These are phyloP conservation scores for Xiphorhynchus erythropygius DNA, from an alignment of 2,797 vertebrate species.

Conservation along the genomic window DNA sequence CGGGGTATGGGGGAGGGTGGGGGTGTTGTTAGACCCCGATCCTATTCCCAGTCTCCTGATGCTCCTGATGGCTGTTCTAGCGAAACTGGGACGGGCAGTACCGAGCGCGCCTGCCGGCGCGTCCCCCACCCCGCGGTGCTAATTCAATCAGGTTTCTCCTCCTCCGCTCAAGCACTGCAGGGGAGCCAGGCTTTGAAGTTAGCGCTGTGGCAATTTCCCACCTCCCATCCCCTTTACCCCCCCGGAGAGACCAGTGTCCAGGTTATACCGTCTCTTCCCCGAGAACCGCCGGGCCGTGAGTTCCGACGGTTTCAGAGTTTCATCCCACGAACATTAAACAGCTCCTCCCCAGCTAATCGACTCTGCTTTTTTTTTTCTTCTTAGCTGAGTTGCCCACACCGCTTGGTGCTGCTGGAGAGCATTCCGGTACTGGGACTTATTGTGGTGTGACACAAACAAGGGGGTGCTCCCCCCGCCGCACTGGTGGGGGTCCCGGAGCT, in stretches of 20 bases:
- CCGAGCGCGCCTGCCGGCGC: neutral
- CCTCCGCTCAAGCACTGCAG: neutral
- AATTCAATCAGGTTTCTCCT: neutral
- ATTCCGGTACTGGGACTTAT: neutral
- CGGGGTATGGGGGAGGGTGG: neutral
- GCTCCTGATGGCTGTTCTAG: neutral
- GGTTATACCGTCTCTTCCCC: neutral
- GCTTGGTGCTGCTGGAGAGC: neutral
- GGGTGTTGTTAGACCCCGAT: neutral
- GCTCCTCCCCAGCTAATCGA: neutral
- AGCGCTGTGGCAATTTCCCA: neutral
- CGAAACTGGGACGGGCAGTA: neutral
- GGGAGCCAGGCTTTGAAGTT: slow-evolving; percentile 40
- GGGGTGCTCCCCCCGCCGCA: too few species aligned
- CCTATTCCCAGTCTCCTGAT: neutral
- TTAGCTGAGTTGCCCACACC: neutral
- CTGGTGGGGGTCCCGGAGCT: neutral
- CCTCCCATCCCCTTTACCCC: neutral
- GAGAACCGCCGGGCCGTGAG: neutral
- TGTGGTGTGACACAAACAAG: neutral
- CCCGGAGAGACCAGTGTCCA: neutral
- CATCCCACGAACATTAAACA: neutral
- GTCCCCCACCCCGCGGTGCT: neutral
- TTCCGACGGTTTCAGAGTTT: neutral
- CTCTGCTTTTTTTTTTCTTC: neutral